A percentile compares a stretch with the other conserved stretches of the same genome.
phyloP scores from a whole-genome alignment of 2,888 invertebrate genomes.

The Exocentrus adspersus region DNA sequence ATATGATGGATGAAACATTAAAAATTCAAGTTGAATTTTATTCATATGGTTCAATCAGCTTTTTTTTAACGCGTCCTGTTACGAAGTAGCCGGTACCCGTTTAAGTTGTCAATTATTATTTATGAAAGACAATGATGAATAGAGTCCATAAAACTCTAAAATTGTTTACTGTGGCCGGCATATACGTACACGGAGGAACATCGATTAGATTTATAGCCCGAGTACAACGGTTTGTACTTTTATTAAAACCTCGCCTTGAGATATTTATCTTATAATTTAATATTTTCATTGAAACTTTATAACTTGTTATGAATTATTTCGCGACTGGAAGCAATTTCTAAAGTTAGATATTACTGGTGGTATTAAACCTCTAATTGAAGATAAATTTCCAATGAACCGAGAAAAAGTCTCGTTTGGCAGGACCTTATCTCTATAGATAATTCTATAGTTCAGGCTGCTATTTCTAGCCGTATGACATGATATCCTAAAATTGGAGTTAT shows the following conservation, averaged over 20 bases:
- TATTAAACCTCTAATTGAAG: not conserved
- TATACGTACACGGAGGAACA: constrained; percentile 4
- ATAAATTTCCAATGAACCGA: not conserved
- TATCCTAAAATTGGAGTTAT: not conserved
- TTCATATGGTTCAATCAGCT: constrained; percentile 28
- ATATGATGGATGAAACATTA: constrained; percentile 23
- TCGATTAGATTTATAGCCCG: constrained; percentile 25
- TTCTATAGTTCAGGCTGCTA: not conserved
- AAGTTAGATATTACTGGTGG: constrained; percentile 14
- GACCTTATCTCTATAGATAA: not conserved
- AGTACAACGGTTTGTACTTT: constrained; percentile 20
- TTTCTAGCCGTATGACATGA: not conserved
- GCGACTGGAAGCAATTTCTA: constrained; percentile 11
- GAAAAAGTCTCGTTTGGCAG: not conserved
- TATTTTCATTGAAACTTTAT: constrained; percentile 18
- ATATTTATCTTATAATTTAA: constrained; percentile 24
- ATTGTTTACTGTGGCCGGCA: constrained; percentile 24
- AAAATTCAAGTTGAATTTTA: constrained; percentile 25
- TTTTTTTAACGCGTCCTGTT: constrained; percentile 21
- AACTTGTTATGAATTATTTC: constrained; percentile 20
- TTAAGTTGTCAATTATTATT: constrained; percentile 38
- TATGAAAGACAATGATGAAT: constrained; percentile 38
- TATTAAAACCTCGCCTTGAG: constrained; percentile 10
- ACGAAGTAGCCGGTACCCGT: constrained; percentile 27
- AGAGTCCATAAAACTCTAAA: constrained; percentile 28